phyloP scores from a whole-genome alignment of 1,140 invertebrate species.

The Pygmarrhopalites habei region DNA sequence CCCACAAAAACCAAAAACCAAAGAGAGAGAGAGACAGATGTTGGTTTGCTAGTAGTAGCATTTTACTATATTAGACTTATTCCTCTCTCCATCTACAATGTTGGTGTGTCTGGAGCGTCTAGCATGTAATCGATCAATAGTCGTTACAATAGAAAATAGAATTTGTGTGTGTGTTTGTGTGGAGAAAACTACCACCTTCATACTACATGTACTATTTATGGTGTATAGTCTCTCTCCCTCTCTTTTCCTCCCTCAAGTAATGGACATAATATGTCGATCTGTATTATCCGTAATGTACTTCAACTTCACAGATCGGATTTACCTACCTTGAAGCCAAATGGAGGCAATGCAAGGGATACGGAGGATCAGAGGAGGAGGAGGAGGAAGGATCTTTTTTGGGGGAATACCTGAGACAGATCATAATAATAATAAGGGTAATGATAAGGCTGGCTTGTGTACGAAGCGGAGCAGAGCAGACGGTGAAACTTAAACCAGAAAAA shows the following conservation, averaged over 20 bases:
- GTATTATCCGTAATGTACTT: constrained; percentile 7
- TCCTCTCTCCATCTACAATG: too few relatives aligned
- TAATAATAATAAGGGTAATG: constrained; percentile 1
- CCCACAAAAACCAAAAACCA: constrained; percentile 13
- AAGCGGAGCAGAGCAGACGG: not conserved
- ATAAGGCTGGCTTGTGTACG: not conserved
- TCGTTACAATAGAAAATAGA: not conserved
- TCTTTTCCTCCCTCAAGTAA: too few relatives aligned
- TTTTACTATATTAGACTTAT: too few relatives aligned
- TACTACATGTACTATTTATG: too few relatives aligned
- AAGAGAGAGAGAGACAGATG: constrained; percentile 1
- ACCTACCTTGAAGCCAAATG: not conserved
- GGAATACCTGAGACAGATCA: not conserved
- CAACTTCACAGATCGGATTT: constrained; percentile 3
- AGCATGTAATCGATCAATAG: not conserved
- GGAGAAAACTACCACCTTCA: too few relatives aligned
- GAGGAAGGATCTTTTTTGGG: not conserved
- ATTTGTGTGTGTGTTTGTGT: not conserved
- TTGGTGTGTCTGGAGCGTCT: not conserved
- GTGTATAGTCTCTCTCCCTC: too few relatives aligned
- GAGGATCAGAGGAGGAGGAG: not conserved
- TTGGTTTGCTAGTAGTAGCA: not conserved
- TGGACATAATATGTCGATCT: constrained; percentile 1
- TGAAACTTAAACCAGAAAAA: not conserved
- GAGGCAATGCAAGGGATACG: not conserved